Percentiles rank a stretch among this genome's conserved stretches.
Evolutionary conservation across 2,113 vertebrate species (phyloP).

Genomic region (Apodemus speciosus): DNA sequence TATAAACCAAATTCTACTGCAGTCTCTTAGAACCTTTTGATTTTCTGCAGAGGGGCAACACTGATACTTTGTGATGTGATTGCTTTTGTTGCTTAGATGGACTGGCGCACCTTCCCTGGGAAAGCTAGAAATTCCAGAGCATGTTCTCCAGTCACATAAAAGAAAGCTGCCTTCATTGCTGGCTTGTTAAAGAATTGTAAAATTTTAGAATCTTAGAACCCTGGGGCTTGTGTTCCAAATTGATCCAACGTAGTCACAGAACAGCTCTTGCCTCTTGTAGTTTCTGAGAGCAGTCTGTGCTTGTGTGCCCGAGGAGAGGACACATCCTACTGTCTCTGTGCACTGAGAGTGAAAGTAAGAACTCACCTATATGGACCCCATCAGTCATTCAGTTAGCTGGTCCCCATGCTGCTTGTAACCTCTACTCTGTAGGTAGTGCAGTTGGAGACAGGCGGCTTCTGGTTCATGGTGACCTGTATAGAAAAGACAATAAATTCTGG

Average conservation of each 20-base stretch:
- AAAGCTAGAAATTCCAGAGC: slow-evolving; percentile 21
- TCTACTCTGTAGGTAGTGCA: not conserved
- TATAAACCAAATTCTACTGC: slow-evolving; percentile 54
- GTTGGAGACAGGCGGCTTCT: slow-evolving; percentile 3
- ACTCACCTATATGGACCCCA: not conserved
- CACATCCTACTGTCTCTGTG: not conserved
- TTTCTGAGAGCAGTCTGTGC: slow-evolving; percentile 33
- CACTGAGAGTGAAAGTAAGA: not conserved
- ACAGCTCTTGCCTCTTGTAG: not conserved
- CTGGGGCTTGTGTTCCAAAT: not conserved
- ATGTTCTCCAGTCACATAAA: slow-evolving; percentile 5
- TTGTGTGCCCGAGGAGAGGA: not conserved
- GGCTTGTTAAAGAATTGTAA: slow-evolving; percentile 43
- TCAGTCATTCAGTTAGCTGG: not conserved
- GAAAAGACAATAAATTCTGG: not conserved
- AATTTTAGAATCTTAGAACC: slow-evolving; percentile 43
- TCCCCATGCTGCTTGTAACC: not conserved
- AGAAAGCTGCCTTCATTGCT: not conserved
- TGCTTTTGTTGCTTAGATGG: slow-evolving; percentile 25
- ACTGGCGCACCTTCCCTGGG: not conserved
- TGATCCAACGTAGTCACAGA: slow-evolving; percentile 1
- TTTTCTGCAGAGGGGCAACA: slow-evolving; percentile 42
- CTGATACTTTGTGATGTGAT: not conserved
- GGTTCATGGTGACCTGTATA: not conserved
- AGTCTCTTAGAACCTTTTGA: slow-evolving; percentile 45